Evolutionary conservation across 2,888 invertebrate genomes (phyloP).

Genomic region (Tipula lateralis): DNA sequence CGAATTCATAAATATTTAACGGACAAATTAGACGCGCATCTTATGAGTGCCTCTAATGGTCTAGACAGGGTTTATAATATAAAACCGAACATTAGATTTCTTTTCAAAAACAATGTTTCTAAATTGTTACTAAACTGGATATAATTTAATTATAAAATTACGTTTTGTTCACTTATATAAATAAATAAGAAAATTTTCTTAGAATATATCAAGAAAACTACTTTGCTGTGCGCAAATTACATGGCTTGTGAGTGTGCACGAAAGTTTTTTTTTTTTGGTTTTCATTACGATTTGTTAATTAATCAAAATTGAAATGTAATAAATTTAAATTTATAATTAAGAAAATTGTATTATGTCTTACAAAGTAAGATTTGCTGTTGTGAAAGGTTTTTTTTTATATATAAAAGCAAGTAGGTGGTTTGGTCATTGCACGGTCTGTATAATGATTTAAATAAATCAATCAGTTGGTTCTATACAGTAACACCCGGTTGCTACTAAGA

Average conservation of each 20-base stretch:
- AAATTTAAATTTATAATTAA: slow-evolving; percentile 24
- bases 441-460: neutral
- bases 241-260: neutral
- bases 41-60: no score
- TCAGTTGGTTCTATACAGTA: no score
- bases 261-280: neutral
- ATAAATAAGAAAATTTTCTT: neutral
- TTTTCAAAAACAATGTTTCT: neutral
- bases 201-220: neutral
- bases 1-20: neutral
- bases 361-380: neutral
- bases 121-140: neutral
- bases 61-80: neutral
- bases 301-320: neutral
- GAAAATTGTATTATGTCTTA: neutral
- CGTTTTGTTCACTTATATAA: neutral
- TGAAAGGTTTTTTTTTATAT: neutral
- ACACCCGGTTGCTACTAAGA: no score
- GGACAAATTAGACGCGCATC: neutral
- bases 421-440: neutral
- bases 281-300: neutral
- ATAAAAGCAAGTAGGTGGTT: neutral
- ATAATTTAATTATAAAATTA: neutral
- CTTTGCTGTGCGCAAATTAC: neutral
- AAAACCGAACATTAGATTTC: neutral